A percentile compares a stretch with the other conserved stretches of the same genome.
Conservation (phyloP, 1,140 invertebrate species). For the Gryllus bimaculatus region DNA sequence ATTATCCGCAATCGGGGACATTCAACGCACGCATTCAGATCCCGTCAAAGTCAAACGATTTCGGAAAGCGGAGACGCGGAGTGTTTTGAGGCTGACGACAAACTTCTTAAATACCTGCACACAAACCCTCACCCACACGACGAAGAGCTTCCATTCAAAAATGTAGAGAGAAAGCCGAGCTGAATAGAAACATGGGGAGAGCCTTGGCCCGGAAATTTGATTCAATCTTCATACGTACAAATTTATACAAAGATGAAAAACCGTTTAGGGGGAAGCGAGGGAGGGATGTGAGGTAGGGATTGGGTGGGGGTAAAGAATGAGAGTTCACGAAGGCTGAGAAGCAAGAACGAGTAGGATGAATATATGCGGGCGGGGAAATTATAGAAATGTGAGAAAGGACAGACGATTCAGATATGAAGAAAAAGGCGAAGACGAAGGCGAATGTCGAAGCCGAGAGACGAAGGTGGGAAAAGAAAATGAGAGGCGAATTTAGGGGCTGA, state of each 20-base stretch:
- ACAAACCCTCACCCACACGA: background rate
- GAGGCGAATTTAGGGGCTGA: too few species aligned
- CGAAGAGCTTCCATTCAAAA: too few species aligned
- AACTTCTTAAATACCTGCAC: background rate
- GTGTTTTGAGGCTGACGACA: background rate
- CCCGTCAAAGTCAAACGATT: background rate
- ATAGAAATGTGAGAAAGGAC: too few species aligned
- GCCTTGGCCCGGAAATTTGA: background rate
- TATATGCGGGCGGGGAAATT: too few species aligned
- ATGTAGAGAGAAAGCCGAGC: background rate
- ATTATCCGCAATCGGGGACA: background rate
- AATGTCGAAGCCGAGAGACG: too few species aligned
- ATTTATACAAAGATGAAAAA: conserved; percentile 6
- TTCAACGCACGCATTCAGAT: background rate
- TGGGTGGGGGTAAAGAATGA: background rate
- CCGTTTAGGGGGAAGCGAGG: background rate
- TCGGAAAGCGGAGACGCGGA: background rate
- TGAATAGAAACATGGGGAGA: background rate
- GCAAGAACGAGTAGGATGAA: too few species aligned
- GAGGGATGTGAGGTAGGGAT: background rate
- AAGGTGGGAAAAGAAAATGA: too few species aligned
- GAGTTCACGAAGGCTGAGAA: too few species aligned
- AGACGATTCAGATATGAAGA: too few species aligned
- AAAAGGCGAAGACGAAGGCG: too few species aligned
- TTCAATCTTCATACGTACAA: conserved; percentile 1